These are phyloP conservation scores for Oxyteleia sp. DNA, from an alignment of 2,888 invertebrate species.

Conservation along the genomic window DNA sequence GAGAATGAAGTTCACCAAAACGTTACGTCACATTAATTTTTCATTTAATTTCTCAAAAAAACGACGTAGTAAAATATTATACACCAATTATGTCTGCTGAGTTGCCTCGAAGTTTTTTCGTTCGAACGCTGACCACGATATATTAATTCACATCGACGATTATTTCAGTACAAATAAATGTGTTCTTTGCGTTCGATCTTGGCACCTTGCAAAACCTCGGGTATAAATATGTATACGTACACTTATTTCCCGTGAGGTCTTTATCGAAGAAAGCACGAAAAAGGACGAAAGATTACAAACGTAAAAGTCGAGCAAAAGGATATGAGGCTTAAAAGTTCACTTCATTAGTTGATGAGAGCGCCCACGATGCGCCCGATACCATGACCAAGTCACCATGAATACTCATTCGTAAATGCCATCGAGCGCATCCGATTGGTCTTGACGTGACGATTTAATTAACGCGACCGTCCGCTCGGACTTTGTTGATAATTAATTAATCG, in stretches of 20 bases:
- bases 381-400: slow-evolving; percentile 59
- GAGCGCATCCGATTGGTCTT: slow-evolving; percentile 79
- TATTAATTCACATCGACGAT: neutral
- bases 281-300: slow-evolving; percentile 61
- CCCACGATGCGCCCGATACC: slow-evolving; percentile 73
- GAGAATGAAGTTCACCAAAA: no score
- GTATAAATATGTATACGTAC: slow-evolving; percentile 27
- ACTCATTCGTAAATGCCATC: slow-evolving; percentile 67
- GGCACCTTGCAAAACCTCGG: neutral
- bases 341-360: slow-evolving; percentile 82
- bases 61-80: no score
- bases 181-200: neutral
- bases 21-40: no score
- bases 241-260: slow-evolving; percentile 19
- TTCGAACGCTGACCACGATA: neutral
- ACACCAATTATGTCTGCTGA: no score
- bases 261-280: slow-evolving; percentile 15
- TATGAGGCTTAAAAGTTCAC: slow-evolving; percentile 78
- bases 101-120: no score
- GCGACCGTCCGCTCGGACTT: slow-evolving; percentile 58
- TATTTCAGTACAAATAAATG: slow-evolving; percentile 1
- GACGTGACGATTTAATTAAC: slow-evolving; percentile 83
- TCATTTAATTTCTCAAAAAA: no score
- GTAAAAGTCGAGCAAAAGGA: slow-evolving; percentile 62
- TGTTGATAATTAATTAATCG: slow-evolving; percentile 81